Base-by-base conservation (phyloP, 2,113 vertebrate species). In the Silurus asotus region DNA sequence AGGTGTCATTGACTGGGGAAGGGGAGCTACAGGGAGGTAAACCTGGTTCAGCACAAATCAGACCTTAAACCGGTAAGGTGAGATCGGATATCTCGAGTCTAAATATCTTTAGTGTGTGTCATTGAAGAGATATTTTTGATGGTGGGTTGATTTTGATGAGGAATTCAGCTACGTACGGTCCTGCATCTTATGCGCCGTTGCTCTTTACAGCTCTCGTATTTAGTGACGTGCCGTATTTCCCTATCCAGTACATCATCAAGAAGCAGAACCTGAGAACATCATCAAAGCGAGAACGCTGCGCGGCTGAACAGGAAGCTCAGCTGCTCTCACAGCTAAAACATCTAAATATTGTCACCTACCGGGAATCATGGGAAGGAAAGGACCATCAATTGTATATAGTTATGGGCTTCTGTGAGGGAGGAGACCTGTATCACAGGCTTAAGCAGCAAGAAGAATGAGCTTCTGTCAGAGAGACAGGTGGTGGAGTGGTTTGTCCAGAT, bases 401-500 rank as follows among this genome's bases (percentile, higher is more conserved):
- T 74, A 99, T 99, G 98, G 97, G 96, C 85, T 99, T 97, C 95
- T 99, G 98, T 0, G 98, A 99, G 93, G 98, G 97, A 51, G 98
- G 98, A 20, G 98, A 99, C 84, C 95, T 99, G 14, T 99, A 99
- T 90, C 97, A 96, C 89, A 96, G 95, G 72, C 96, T 99, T 58
- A 98, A 98, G 88, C 96, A 98, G 72, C 98, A 96, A n/a, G 88
- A 97, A 97, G 76, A 97, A 97, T 8, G 96, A 94, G 81, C 96
- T 98, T 55, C 87, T 99, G 81, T 95, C 95, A 0, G 98, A 99
- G 92, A 96, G 91, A 89, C 97, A 96, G 90, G 97, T 99, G 86
- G 97, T 99, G 90, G 98, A 99, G 89, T 99, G 98, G 98, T 99
- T 99, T 91, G 96, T 99, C 55, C 98, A 99, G 93, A 99, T 99